Evolutionary conservation across 2,797 vertebrate species (phyloP).

Genomic region (Scyliorhinus canicula): DNA sequence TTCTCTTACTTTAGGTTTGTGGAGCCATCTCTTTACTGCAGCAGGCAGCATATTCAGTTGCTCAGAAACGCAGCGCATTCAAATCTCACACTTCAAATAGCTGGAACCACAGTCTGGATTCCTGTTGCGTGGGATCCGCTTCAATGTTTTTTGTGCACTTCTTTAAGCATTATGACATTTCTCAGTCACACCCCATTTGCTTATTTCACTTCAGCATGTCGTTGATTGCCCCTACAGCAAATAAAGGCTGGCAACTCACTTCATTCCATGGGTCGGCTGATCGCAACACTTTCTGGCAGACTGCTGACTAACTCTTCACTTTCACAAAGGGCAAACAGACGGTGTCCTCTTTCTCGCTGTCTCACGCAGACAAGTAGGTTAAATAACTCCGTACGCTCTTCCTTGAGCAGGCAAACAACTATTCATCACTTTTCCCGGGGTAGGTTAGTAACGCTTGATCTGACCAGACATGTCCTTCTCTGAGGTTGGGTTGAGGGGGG

Average conservation of each 20-base stretch:
- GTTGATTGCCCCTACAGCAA: too few relatives aligned
- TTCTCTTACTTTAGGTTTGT: constrained; percentile 49
- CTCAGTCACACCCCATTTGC: neutral
- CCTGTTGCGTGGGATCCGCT: too few relatives aligned
- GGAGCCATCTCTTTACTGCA: constrained; percentile 48
- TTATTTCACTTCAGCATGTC: neutral
- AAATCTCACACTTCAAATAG: neutral
- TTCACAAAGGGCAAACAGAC: neutral
- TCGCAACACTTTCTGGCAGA: neutral
- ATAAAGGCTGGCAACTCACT: neutral
- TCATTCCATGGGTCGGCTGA: neutral
- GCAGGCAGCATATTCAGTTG: constrained; percentile 46
- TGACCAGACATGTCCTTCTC: neutral
- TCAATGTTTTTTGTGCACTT: neutral
- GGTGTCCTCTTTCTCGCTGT: neutral
- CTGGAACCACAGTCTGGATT: neutral
- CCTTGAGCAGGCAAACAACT: neutral
- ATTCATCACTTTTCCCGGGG: neutral
- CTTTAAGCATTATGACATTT: neutral
- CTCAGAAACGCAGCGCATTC: neutral
- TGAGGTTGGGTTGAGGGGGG: too few relatives aligned
- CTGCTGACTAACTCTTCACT: neutral
- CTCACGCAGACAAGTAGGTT: neutral
- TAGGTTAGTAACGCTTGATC: neutral
- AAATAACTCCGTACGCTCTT: neutral